Conservation (phyloP, 2,113 vertebrate species). For the Bolborhynchus lineola region DNA sequence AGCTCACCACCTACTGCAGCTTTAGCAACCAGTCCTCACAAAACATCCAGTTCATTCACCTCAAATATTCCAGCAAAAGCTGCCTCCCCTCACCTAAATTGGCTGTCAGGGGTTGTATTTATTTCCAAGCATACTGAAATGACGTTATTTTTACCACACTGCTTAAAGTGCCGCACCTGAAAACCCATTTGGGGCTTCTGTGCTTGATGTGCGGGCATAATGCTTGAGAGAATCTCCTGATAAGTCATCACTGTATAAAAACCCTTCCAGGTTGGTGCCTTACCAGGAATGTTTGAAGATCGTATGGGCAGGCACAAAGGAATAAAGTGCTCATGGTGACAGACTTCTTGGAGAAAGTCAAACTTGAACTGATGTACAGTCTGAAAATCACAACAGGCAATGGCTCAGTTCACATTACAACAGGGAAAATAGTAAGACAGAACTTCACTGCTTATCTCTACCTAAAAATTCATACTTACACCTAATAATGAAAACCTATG, state of each 20-base stretch:
- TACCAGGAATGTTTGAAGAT: conserved; percentile 86
- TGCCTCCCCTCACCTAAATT: not conserved
- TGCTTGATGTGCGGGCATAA: fast-evolving
- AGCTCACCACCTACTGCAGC: not conserved
- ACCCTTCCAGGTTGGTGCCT: not conserved
- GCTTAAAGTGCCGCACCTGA: not conserved
- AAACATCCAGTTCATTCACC: not conserved
- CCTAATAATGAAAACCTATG: fast-evolving
- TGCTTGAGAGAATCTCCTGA: not conserved
- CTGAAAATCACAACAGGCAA: conserved; percentile 71
- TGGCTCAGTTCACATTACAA: not conserved
- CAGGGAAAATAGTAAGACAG: not conserved
- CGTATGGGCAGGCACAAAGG: conserved; percentile 91
- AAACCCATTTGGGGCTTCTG: not conserved
- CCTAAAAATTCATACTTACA: not conserved
- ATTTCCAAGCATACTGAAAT: not conserved
- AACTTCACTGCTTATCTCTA: not conserved
- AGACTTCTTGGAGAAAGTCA: conserved; percentile 95
- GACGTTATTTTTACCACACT: not conserved
- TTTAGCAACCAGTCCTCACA: not conserved
- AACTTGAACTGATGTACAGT: conserved; percentile 91
- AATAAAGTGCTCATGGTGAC: conserved; percentile 95
- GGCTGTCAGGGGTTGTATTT: not conserved
- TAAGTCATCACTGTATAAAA: not conserved
- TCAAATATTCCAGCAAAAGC: not conserved